phyloP scores from a whole-genome alignment of 2,113 vertebrate genomes.

The Morone chrysops region DNA sequence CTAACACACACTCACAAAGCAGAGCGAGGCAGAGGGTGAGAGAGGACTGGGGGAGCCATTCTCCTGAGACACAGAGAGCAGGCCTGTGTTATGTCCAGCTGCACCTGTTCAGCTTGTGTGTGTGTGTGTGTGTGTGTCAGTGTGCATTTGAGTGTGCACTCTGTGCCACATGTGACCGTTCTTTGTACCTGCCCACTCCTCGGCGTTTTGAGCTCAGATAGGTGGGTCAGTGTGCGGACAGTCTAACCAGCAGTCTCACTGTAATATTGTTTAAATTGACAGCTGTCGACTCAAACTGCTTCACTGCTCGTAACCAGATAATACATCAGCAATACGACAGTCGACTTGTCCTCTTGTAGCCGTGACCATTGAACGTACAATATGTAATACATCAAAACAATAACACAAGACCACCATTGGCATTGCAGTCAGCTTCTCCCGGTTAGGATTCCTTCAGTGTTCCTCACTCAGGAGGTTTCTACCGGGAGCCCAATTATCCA shows the following conservation, averaged over 20 bases:
- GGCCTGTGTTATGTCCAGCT: constrained; percentile 75
- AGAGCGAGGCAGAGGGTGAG: constrained; percentile 20
- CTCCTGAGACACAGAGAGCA: constrained; percentile 60
- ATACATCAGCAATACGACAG: neutral
- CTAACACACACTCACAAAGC: constrained; percentile 23
- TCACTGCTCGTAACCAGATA: neutral
- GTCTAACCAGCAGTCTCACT: neutral
- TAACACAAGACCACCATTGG: too few relatives aligned
- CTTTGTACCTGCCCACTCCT: constrained; percentile 19
- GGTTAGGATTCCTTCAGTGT: too few relatives aligned
- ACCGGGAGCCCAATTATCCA: too few relatives aligned
- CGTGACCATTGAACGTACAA: too few relatives aligned
- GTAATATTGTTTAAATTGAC: neutral
- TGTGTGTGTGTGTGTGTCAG: constrained; percentile 6
- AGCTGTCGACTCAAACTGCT: neutral
- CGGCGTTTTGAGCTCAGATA: constrained; percentile 23
- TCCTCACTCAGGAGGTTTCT: too few relatives aligned
- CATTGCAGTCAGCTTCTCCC: too few relatives aligned
- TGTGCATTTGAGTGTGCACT: constrained; percentile 46
- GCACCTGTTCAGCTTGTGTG: constrained; percentile 78
- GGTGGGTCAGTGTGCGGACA: neutral
- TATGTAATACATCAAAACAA: too few relatives aligned
- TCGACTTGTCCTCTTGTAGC: too few relatives aligned
- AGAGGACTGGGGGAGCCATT: constrained; percentile 39
- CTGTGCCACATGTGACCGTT: constrained; percentile 43